Percentiles rank a stretch among this genome's conserved stretches.
These are phyloP conservation scores for Sinocyclocheilus anshuiensis DNA, from an alignment of 2,113 vertebrate genomes.

Conservation along the genomic window DNA sequence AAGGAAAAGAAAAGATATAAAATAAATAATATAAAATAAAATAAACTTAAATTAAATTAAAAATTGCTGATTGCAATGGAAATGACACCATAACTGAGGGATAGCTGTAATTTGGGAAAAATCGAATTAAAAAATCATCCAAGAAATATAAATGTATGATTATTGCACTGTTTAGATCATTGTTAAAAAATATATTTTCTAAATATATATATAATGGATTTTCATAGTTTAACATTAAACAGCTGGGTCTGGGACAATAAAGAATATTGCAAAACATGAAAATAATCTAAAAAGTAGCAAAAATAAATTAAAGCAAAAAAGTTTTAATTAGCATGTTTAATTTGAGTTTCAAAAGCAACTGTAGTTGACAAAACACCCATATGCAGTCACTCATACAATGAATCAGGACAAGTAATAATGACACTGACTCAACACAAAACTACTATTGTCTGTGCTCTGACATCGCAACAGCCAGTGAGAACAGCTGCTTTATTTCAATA, in stretches of 20 bases:
- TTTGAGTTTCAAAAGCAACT: not conserved
- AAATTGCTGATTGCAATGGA: too few relatives aligned
- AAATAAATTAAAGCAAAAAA: not conserved
- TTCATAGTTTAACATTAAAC: too few relatives aligned
- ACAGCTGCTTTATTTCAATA: conserved; percentile 40
- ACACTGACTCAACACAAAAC: not conserved
- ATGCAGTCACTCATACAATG: not conserved
- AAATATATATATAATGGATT: too few relatives aligned
- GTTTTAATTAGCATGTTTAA: not conserved
- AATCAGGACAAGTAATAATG: not conserved
- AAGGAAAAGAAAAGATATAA: too few relatives aligned
- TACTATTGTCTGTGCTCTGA: not conserved
- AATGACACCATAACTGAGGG: too few relatives aligned
- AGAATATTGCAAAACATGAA: not conserved
- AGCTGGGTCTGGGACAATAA: not conserved
- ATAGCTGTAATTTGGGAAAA: too few relatives aligned
- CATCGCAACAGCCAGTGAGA: not conserved
- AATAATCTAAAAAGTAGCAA: not conserved
- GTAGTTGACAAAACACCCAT: not conserved
- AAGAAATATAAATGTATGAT: not conserved
- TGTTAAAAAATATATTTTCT: not conserved
- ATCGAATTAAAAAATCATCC: too few relatives aligned
- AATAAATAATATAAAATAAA: too few relatives aligned
- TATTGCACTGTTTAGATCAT: not conserved
- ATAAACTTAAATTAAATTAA: too few relatives aligned